These are phyloP conservation scores for Rhinichthys osculus DNA, from an alignment of 2,797 vertebrate species.

Conservation along the genomic window DNA sequence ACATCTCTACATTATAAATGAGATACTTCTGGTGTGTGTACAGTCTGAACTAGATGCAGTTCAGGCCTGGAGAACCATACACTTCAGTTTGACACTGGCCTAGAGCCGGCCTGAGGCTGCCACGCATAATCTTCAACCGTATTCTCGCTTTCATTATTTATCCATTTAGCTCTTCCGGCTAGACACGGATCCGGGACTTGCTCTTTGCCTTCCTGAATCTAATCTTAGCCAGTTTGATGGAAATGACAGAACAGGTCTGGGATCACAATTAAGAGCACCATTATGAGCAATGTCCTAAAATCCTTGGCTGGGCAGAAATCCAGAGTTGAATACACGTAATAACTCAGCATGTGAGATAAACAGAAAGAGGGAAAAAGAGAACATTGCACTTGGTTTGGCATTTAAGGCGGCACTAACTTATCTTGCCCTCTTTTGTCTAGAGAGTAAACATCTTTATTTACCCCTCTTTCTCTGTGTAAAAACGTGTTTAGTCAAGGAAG, in stretches of 20 bases:
- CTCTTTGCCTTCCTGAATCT: conserved; percentile 10
- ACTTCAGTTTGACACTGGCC: conserved; percentile 72
- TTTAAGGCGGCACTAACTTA: neutral
- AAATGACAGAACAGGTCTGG: conserved; percentile 13
- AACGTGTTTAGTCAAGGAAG: neutral
- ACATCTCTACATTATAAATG: conserved; percentile 66
- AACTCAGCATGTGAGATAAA: neutral
- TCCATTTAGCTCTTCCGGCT: conserved; percentile 68
- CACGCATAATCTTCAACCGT: conserved; percentile 70
- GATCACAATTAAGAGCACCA: neutral
- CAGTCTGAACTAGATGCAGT: conserved; percentile 17
- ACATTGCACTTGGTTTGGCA: conserved; percentile 18
- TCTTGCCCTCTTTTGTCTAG: conserved; percentile 21
- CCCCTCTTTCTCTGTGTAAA: conserved; percentile 7
- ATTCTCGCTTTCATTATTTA: conserved; percentile 77
- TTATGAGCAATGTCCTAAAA: neutral
- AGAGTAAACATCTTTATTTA: conserved; percentile 35
- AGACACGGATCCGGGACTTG: conserved; percentile 18
- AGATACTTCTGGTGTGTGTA: conserved; percentile 44
- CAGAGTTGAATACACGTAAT: neutral
- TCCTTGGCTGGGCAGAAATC: neutral
- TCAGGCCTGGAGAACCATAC: conserved; percentile 55
- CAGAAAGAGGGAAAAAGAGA: neutral
- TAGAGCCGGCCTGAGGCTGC: conserved; percentile 71
- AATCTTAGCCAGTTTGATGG: neutral